Base-by-base conservation (phyloP, 2,113 vertebrate species). In the Ceratotherium simum region DNA sequence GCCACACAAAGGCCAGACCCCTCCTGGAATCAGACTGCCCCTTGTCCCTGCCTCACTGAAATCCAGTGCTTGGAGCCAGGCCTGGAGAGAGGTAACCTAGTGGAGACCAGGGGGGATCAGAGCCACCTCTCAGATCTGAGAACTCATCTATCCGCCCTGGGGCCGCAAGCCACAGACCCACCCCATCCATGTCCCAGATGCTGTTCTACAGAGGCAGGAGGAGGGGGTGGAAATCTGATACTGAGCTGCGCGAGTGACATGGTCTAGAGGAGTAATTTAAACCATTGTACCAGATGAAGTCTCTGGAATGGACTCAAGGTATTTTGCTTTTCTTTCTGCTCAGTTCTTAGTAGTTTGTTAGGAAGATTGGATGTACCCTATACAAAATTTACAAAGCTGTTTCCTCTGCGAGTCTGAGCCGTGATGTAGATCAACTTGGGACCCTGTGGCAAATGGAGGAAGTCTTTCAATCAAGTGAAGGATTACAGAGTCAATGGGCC, bases 141-240 rank as follows among this genome's bases (percentile, higher is more conserved):
- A 29, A n/a, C 60, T 16, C 4, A 0, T 17, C 21, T 14, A 0
- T 54, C 31, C 42, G 72, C 18, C 1, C 0, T 11, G 20, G 29
- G 33, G 56, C 58, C 82, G 72, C 54, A 42, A 72, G n/a, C 62
- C 69, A 60, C 33, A 46, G 83, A 42, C 17, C 72, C 29, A 69
- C 14, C n/a, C 29, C 29, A 0, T 6, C 72, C 21, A 0, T 3
- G 46, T 42, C 67, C n/a, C 33, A n/a, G 72, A n/a, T 16, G 27
- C 80, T 8, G 0, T 12, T 46, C 62, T 46, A 13, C 17, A 33
- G 82, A 85, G 16, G 64, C 17, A 6, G 56, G 48, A 31, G 17
- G 48, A 62, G 8, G 36, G 13, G 8, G 0, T 18, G 3, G 23
- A 25, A 33, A 6, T 5, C 51, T 6, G 36, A 51, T 60, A 42